Percentiles rank a stretch among this genome's conserved stretches.
These are phyloP conservation scores for Cybosia mesomella DNA, from an alignment of 2,888 invertebrate genomes.

Conservation along the genomic window DNA sequence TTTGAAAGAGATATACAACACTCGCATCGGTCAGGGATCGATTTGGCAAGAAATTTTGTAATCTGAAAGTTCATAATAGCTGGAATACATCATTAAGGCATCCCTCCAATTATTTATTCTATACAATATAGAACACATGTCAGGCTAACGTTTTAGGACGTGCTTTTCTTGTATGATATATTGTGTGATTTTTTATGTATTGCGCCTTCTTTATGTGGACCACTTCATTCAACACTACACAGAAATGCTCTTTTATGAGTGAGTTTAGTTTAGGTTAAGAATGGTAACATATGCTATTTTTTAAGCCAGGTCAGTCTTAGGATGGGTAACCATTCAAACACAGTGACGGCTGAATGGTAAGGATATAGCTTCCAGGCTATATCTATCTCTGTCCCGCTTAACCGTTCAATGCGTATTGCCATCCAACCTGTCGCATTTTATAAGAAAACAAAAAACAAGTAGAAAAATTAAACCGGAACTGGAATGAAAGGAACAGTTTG, in stretches of 20 bases:
- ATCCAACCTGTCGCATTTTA: too few relatives aligned
- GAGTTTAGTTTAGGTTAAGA: too few relatives aligned
- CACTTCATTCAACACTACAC: background rate
- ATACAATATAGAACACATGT: background rate
- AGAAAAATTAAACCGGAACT: too few relatives aligned
- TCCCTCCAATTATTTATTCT: conserved; percentile 4
- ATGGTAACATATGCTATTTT: too few relatives aligned
- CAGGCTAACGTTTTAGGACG: background rate
- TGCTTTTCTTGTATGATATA: background rate
- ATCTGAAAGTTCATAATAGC: background rate
- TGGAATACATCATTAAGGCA: conserved; percentile 1
- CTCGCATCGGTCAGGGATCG: background rate
- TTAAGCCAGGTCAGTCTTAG: background rate
- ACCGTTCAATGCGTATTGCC: too few relatives aligned
- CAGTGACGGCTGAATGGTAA: background rate
- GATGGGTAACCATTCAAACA: background rate
- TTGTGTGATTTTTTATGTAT: background rate
- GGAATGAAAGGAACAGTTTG: too few relatives aligned
- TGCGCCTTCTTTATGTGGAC: background rate
- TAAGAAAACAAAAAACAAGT: too few relatives aligned
- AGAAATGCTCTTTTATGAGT: too few relatives aligned
- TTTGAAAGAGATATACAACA: background rate
- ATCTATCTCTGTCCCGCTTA: too few relatives aligned
- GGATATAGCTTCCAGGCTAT: too few relatives aligned
- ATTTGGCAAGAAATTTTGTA: background rate